These are phyloP conservation scores for Helarctos malayanus DNA, from an alignment of 2,797 vertebrate genomes.

Conservation along the genomic window DNA sequence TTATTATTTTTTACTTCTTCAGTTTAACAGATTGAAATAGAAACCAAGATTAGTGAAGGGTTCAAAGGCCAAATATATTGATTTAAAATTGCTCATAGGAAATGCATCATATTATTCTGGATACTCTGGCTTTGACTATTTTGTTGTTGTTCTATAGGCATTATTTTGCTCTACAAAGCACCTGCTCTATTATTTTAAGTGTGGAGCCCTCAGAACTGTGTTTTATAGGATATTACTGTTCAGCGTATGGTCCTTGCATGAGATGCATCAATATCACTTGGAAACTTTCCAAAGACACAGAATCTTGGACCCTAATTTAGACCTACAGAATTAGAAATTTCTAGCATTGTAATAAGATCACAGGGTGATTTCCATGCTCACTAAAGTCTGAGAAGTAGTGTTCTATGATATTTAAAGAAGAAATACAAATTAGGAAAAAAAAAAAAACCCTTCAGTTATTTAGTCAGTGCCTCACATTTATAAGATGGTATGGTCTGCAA, in stretches of 20 bases:
- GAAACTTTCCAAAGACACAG: background rate
- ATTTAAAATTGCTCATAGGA: background rate
- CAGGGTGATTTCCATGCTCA: background rate
- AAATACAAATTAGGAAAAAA: background rate
- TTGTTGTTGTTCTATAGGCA: background rate
- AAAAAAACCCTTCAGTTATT: constrained; percentile 8
- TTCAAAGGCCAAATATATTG: background rate
- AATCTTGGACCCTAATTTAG: background rate
- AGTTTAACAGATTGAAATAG: constrained; percentile 26
- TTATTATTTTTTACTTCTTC: background rate
- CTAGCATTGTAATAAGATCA: background rate
- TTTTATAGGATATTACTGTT: background rate
- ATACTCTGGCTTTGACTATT: background rate
- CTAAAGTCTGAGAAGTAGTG: background rate
- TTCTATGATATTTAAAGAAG: background rate
- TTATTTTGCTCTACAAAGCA: background rate
- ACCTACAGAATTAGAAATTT: background rate
- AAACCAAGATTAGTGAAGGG: background rate
- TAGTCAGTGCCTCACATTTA: background rate
- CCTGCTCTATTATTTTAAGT: background rate
- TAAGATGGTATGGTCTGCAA: background rate
- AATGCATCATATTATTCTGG: background rate
- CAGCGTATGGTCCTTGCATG: background rate
- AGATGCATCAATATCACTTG: background rate
- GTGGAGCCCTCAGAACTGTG: background rate